Conservation (phyloP, 2,888 invertebrate species). For the Dolomedes plantarius region DNA sequence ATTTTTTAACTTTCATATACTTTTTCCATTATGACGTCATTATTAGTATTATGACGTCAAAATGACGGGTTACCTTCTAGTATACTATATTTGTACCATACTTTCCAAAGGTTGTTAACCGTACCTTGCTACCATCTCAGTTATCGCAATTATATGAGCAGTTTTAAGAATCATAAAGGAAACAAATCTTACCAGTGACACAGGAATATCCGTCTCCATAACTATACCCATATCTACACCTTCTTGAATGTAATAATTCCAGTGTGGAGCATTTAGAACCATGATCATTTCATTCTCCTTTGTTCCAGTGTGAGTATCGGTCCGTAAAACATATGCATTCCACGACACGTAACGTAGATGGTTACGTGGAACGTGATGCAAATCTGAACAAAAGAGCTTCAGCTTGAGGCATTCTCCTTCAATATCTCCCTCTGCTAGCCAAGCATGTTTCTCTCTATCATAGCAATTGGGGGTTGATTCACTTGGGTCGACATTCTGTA, state of each 20-base stretch:
- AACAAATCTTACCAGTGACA: constrained; percentile 82
- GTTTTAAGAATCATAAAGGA: too few relatives aligned
- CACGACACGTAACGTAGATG: constrained; percentile 80
- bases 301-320: constrained; percentile 74
- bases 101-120: too few relatives aligned
- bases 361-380: constrained; percentile 86
- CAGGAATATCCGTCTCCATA: constrained; percentile 86
- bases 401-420: constrained; percentile 86
- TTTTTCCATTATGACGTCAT: too few relatives aligned
- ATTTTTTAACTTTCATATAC: too few relatives aligned
- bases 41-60: too few relatives aligned
- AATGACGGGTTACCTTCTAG: too few relatives aligned
- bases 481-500: constrained; percentile 76
- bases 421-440: constrained; percentile 86
- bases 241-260: constrained; percentile 88
- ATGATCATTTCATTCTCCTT: constrained; percentile 83
- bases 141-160: too few relatives aligned
- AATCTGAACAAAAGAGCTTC: constrained; percentile 82
- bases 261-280: constrained; percentile 85
- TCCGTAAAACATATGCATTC: constrained; percentile 72
- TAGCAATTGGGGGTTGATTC: constrained; percentile 81
- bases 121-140: too few relatives aligned
- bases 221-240: constrained; percentile 85
- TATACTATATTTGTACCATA: too few relatives aligned
- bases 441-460: constrained; percentile 86